Percentiles rank a stretch among this genome's conserved stretches.
phyloP scores from a whole-genome alignment of 2,113 vertebrate genomes.

The Cynoglossus semilaevis region DNA sequence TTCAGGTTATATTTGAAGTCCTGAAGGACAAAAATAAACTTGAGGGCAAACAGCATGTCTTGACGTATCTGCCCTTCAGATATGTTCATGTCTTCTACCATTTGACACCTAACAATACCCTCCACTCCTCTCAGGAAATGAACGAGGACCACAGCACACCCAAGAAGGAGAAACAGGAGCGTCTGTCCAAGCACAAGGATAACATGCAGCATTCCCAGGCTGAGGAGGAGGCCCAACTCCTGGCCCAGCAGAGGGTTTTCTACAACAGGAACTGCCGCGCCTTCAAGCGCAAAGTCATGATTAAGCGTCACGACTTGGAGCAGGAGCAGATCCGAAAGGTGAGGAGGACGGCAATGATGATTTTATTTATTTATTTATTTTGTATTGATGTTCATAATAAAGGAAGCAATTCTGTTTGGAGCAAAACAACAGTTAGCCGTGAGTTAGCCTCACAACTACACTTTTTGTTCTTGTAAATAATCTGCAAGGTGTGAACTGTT shows the following conservation, averaged over 20 bases:
- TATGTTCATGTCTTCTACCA: no score
- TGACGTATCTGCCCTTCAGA: no score
- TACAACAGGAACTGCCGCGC: slow-evolving; percentile 93
- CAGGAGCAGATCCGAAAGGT: slow-evolving; percentile 98
- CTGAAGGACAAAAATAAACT: no score
- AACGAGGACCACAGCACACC: slow-evolving; percentile 98
- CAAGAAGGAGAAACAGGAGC: slow-evolving; percentile 98
- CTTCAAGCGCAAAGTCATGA: slow-evolving; percentile 93
- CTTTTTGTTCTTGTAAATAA: slow-evolving; percentile 37
- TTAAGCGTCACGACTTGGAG: slow-evolving; percentile 91
- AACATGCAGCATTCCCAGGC: slow-evolving; percentile 99
- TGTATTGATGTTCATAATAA: not conserved
- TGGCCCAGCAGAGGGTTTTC: slow-evolving; percentile 93
- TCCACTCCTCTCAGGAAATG: slow-evolving; percentile 87
- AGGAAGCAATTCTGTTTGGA: no score
- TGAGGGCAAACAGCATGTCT: no score
- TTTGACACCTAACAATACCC: not conserved
- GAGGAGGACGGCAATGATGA: no score
- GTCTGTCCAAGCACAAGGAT: slow-evolving; percentile 98
- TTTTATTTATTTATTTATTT: no score
- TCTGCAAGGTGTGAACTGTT: no score
- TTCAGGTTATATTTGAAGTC: no score
- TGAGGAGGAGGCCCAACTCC: slow-evolving; percentile 95
- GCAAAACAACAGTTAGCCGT: no score
- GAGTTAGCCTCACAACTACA: no score